Conservation (phyloP, 2,888 invertebrate genomes). For the Nephrotoma flavescens region DNA sequence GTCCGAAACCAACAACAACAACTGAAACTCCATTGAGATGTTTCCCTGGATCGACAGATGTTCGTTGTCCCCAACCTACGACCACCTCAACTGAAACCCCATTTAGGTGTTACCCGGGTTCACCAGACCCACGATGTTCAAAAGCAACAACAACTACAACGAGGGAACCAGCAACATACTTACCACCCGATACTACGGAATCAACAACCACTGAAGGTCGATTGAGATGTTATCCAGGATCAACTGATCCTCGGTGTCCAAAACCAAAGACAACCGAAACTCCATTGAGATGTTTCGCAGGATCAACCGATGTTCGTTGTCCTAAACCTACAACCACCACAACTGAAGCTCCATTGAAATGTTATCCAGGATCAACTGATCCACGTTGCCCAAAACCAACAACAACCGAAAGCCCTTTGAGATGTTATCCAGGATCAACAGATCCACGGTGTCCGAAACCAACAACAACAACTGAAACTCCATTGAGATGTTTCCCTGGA, state of each 20-base stretch:
- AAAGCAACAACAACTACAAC: conserved; percentile 19
- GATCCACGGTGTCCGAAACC: conserved; percentile 24
- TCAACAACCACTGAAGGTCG: conserved; percentile 15
- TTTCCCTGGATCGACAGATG: conserved; percentile 21
- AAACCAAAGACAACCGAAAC: conserved; percentile 21
- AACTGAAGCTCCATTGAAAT: conserved; percentile 13
- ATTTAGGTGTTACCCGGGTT: conserved; percentile 25
- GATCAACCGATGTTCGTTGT: conserved; percentile 23
- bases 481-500: conserved; percentile 19
- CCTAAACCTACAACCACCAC: conserved; percentile 14
- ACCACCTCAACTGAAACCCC: conserved; percentile 17
- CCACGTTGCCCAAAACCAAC: conserved; percentile 23
- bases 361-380: conserved; percentile 23
- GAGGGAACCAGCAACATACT: conserved; percentile 9
- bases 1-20: conserved; percentile 19
- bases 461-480: conserved; percentile 14
- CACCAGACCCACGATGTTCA: conserved; percentile 21
- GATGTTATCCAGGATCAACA: conserved; percentile 21
- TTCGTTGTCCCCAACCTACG: conserved; percentile 4
- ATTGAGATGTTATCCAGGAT: conserved; percentile 31
- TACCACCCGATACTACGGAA: conserved; percentile 17
- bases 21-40: conserved; percentile 14
- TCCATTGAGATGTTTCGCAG: no score
- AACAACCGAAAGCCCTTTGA: no score
- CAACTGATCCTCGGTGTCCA: conserved; percentile 22